Conservation (phyloP, 1,140 invertebrate genomes). For the Trachelipus rathkii region DNA sequence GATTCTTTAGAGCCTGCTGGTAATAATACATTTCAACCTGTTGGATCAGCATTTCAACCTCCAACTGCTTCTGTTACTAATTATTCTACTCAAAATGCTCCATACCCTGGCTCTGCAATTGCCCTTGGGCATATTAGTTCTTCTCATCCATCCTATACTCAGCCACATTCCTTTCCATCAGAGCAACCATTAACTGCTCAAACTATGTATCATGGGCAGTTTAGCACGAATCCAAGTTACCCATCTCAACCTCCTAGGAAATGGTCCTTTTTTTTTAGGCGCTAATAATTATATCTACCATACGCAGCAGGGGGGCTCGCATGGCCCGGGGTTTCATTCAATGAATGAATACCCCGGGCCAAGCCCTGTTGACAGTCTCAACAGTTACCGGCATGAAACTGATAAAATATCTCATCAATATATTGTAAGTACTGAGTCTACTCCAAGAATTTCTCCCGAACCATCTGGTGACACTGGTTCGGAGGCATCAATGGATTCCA, state of each 20-base stretch:
- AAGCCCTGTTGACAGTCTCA: constrained; percentile 32
- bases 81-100: constrained; percentile 14
- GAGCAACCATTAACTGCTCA: constrained; percentile 37
- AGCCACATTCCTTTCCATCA: neutral
- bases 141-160: neutral
- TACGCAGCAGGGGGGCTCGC: constrained; percentile 36
- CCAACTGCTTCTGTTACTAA: constrained; percentile 19
- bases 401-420: constrained; percentile 13
- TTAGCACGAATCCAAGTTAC: constrained; percentile 39
- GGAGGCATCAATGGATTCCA: constrained; percentile 41
- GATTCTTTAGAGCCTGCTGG: constrained; percentile 40
- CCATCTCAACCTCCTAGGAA: constrained; percentile 26
- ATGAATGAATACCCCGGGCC: constrained; percentile 43
- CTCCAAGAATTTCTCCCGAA: constrained; percentile 24
- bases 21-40: constrained; percentile 34
- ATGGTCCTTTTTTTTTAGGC: constrained; percentile 2
- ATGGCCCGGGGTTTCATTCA: constrained; percentile 44
- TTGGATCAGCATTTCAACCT: constrained; percentile 41
- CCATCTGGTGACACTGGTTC: constrained; percentile 36
- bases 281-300: constrained; percentile 21
- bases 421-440: constrained; percentile 35
- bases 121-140: constrained; percentile 4
- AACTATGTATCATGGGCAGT: constrained; percentile 43
- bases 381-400: constrained; percentile 31
- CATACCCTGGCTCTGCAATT: constrained; percentile 11